Base-by-base conservation (phyloP, 1,140 invertebrate genomes). In the Nomia melanderi region DNA sequence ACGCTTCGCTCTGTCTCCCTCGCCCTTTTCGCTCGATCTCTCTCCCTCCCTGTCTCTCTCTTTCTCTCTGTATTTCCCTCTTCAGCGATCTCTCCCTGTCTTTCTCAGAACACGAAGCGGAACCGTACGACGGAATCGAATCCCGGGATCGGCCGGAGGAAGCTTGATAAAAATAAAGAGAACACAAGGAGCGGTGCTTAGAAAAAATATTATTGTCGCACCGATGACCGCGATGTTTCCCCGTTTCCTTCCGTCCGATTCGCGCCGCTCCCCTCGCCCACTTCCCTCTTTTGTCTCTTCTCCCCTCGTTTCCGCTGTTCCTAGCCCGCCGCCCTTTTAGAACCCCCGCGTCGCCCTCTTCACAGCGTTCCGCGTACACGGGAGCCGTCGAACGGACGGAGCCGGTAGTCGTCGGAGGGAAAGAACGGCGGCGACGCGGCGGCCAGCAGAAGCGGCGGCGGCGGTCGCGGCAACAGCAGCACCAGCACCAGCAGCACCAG, bases 1-100 rank as follows among this genome's bases (percentile, higher is more conserved):
- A 66, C 79, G 60, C 72, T 79, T 63, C 44, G 31, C 57, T 81
- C 74, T 77, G 69, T 71, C 12, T 41, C 71, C 57, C 47, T 27
- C 67, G 62, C 62, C n/a, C n/a, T n/a, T 44, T 50, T 54, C 44
- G 75, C 54, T 53, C 59, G 8, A 33, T 44, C 77, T 64, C 64
- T 66, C 72, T 9, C 36, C 78, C 59, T 33, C 62, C 31, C 14
- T 44, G 0, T 14, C 9, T 14, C 0, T 41, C 39, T 41, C 39
- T 44, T 17, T 44, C 2, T 44, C 14, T 44, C 14, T 44, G 14
- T 39, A 1, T 39, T 39, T 80, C 62, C 71, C 66, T 56, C 54
- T 59, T 66, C 47, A 47, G 23, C 54, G 27, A n/a, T n/a, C 50
- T 29, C 71, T 64, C 62, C 63, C 69, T 7, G 41, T 79, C 54